Evolutionary conservation across 1,140 invertebrate genomes (phyloP).

Genomic region (Dendrolimus punctatus): DNA sequence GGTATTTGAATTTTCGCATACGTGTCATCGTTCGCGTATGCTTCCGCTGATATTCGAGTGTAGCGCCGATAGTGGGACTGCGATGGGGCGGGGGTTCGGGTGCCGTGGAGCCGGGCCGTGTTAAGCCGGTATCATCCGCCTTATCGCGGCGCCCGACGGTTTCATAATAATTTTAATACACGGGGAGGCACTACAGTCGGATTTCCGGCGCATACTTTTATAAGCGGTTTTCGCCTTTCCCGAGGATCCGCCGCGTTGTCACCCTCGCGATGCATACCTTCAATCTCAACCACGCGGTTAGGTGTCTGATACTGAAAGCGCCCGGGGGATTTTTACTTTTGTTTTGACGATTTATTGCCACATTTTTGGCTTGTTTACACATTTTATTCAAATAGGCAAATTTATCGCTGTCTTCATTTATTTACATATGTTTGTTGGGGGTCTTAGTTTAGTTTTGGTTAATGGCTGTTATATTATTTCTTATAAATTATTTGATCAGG

Average conservation of each 20-base stretch:
- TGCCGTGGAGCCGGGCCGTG: conserved; percentile 20
- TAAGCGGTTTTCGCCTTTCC: conserved; percentile 40
- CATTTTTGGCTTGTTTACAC: conserved; percentile 17
- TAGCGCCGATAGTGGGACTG: conserved; percentile 14
- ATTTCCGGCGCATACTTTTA: conserved; percentile 45
- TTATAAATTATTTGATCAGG: too few relatives aligned
- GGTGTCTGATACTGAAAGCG: conserved; percentile 30
- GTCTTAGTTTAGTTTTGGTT: background rate
- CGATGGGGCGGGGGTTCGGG: conserved; percentile 35
- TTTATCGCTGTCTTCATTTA: conserved; percentile 1
- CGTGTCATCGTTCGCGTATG: conserved; percentile 48
- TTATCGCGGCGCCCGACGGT: conserved; percentile 49
- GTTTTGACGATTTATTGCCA: conserved; percentile 36
- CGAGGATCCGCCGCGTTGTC: conserved; percentile 24
- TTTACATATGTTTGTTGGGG: conserved; percentile 7
- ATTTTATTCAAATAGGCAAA: conserved; percentile 2
- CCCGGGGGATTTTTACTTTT: conserved; percentile 44
- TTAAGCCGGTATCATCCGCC: conserved; percentile 63
- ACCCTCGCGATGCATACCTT: conserved; percentile 36
- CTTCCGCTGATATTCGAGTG: conserved; percentile 54
- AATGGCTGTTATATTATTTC: too few relatives aligned
- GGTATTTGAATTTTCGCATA: background rate
- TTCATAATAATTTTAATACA: conserved; percentile 70
- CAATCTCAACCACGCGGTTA: conserved; percentile 25
- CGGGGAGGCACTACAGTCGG: conserved; percentile 20